A percentile compares a stretch with the other conserved stretches of the same genome.
Evolutionary conservation across 2,888 invertebrate species (phyloP).

Genomic region (Rhimphoctona megacephalus): DNA sequence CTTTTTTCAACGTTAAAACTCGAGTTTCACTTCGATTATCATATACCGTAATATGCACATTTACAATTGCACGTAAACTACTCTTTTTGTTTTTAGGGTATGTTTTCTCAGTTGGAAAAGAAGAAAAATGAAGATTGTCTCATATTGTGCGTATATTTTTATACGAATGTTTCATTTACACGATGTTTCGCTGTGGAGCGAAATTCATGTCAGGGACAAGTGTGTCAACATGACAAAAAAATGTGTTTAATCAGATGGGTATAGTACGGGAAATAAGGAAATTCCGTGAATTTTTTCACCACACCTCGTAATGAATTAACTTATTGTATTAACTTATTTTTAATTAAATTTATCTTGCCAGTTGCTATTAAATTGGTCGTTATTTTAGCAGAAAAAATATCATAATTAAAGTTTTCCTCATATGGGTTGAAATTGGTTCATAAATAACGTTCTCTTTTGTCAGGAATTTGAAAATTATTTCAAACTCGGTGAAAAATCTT

Average conservation of each 20-base stretch:
- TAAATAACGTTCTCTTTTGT: background rate
- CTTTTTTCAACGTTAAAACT: background rate
- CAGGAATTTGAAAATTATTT: background rate
- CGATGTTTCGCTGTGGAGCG: background rate
- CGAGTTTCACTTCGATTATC: background rate
- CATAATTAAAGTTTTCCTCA: background rate
- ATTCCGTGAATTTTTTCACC: no score
- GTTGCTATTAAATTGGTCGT: background rate
- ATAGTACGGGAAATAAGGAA: no score
- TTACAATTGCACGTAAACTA: background rate
- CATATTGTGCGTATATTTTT: background rate
- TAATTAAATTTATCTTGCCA: background rate
- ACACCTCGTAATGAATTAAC: background rate
- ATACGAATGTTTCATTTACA: background rate
- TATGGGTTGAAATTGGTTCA: background rate
- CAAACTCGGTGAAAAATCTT: background rate
- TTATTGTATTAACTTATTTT: background rate
- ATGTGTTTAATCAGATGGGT: background rate
- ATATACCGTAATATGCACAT: background rate
- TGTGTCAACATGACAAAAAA: background rate
- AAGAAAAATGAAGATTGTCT: background rate
- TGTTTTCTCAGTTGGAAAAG: background rate
- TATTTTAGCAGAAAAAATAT: background rate
- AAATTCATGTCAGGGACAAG: background rate
- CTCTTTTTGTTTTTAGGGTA: background rate